Percentiles rank a stretch among this genome's conserved stretches.
Conservation (phyloP, 1,140 invertebrate species). For the Zaprionus vittiger region DNA sequence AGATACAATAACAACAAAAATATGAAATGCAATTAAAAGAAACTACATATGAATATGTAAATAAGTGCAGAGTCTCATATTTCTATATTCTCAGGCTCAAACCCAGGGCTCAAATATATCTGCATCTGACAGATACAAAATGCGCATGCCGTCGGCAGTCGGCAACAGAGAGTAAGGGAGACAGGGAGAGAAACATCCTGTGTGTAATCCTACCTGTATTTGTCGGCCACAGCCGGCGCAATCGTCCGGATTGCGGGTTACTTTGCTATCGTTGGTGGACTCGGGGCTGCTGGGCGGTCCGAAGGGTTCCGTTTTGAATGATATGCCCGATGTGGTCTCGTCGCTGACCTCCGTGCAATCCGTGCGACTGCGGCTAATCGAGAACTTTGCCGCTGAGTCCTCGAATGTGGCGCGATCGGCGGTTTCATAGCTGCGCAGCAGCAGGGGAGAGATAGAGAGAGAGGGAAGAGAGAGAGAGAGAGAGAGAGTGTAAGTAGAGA, state of each 20-base stretch:
- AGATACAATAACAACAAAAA: not conserved
- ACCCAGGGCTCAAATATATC: not conserved
- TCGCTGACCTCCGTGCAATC: conserved; percentile 80
- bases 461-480: not conserved
- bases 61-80: not conserved
- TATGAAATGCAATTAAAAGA: not conserved
- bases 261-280: conserved; percentile 77
- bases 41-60: not conserved
- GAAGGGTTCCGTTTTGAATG: conserved; percentile 83
- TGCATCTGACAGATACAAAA: not conserved
- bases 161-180: not conserved
- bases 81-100: not conserved
- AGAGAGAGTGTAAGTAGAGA: not conserved
- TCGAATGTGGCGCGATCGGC: conserved; percentile 78
- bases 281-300: conserved; percentile 83
- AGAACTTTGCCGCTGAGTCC: conserved; percentile 77
- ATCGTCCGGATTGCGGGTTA: conserved; percentile 74
- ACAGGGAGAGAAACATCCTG: not conserved
- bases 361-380: conserved; percentile 74
- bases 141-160: not conserved
- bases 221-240: conserved; percentile 84
- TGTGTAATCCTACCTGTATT: conserved; percentile 71
- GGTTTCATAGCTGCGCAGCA: conserved; percentile 74
- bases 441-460: not conserved
- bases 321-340: conserved; percentile 80